Base-by-base conservation (phyloP, 1,140 invertebrate species). In the Doryteuthis pealeii region DNA sequence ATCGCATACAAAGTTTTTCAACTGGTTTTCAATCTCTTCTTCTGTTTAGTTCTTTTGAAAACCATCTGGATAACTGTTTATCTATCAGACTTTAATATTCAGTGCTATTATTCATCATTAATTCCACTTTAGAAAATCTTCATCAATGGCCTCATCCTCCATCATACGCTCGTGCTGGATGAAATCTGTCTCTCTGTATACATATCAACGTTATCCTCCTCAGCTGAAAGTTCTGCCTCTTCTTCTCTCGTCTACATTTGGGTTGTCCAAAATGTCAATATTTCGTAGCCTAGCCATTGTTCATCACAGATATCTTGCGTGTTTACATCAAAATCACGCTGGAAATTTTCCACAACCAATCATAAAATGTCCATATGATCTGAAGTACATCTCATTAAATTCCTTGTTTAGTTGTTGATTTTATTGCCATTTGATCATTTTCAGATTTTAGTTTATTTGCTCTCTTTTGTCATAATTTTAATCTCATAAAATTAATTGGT, bases 231-330 rank as follows among this genome's bases (percentile, higher is more conserved):
- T n/a, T n/a, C n/a, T n/a, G n/a, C 6, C 1, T 73, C 43, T 62
- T 70, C 67, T 6, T 2, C 32, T 32, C n/a, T 3, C 65, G 43
- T 69, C 43, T 6, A 26, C 72, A 32, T 67, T 49, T 8, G 32
- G 32, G 33, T 72, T 33, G 68, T 45, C 30, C 68, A 74, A 49
- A 45, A 66, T 40, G 70, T 33, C 30, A 31, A 65, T 28, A 45
- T 76, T 70, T 45, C 71, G 14, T 79, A 71, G 49, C 74, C 77
- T 18, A 82, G 54, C 81, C 81, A 82, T 45, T 75, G 49, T n/a
- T 62, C 33, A 82, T 74, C 30, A 79, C 45, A 18, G 70, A 79
- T 28, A 65, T 54, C 2, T 70, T 70, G 30, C 49, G 58, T 18
- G 18, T 69, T 33, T 30, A 72, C 22, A 54, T 22, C 66, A 22